Percentiles rank a stretch among this genome's conserved stretches.
Evolutionary conservation across 1,140 invertebrate genomes (phyloP).

Genomic region (Aphelenchoides avenae): DNA sequence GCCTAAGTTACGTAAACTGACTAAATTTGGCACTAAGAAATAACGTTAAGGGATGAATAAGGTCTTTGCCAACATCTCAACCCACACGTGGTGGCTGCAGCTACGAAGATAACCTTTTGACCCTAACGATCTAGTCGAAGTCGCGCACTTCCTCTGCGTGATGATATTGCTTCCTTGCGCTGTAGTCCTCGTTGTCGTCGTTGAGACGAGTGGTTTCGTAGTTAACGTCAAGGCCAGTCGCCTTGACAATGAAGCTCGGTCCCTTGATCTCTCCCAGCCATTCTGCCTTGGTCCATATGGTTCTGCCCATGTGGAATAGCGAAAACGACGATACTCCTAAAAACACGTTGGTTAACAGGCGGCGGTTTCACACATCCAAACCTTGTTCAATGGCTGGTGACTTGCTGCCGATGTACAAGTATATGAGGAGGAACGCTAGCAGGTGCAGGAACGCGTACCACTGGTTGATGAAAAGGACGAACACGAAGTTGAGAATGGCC

Average conservation of each 20-base stretch:
- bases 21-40: too few species aligned
- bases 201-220: conserved; percentile 79
- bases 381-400: conserved; percentile 90
- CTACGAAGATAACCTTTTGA: too few species aligned
- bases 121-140: too few species aligned
- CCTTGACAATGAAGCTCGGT: too few species aligned
- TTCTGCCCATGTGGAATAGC: conserved; percentile 68
- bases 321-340: conserved; percentile 48
- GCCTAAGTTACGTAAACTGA: too few species aligned
- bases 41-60: too few species aligned
- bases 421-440: conserved; percentile 74
- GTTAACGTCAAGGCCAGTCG: too few species aligned
- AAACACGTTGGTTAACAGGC: conserved; percentile 9
- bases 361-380: conserved; percentile 25
- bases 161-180: conserved; percentile 80
- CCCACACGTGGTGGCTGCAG: too few species aligned
- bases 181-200: conserved; percentile 89
- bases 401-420: conserved; percentile 85
- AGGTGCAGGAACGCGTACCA: conserved; percentile 79
- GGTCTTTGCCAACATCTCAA: too few species aligned
- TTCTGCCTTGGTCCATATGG: too few species aligned
- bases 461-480: conserved; percentile 90
- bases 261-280: too few species aligned
- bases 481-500: conserved; percentile 76
- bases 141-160: conserved; percentile 63